Evolutionary conservation across 2,888 invertebrate genomes (phyloP), one percentile per base, ranked within the genome.

Genomic region (Phragmatobia fuliginosa): DNA sequence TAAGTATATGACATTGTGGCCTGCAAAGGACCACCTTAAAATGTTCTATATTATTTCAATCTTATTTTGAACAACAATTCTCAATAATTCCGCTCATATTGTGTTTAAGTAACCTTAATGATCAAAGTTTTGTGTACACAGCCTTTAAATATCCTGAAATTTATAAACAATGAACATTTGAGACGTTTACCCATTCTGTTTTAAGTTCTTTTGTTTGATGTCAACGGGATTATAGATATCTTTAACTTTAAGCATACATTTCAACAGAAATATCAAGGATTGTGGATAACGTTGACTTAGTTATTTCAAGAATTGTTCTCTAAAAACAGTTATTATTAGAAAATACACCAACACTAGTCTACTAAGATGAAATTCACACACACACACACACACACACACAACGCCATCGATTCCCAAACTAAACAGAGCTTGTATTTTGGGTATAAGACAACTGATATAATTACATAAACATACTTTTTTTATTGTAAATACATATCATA

Each of bases 41-140:
- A 52, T 52, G 25, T 14, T 25, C 11, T 25, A 1, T 52, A 11
- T 11, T 11, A 49, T 25, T 25, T 10, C 52, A 52, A 52, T 52
- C 52, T 52, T 25, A 52, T 25, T 25, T 25, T 25, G 11, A 8
- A 49, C 2, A 49, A 21, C 21, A 49, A n/a, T 49, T 49, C 0
- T 21, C 21, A 49, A 49, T 49, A 49, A 49, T 7, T 49, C 2
- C 8, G 21, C n/a, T 28, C 11, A 52, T 14, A 52, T 52, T 52
- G 52, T 52, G 25, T 28, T 52, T 25, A 28, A 52, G 7, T 28
- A 56, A 28, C 28, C 16, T 28, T 56, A 56, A 56, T 16, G 25
- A 56, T 28, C 56, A 56, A 56, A 56, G 56, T 56, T 56, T 52
- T 16, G 56, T 16, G 56, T 28, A 56, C 56, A 56, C 56, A 16